Evolutionary conservation across 2,797 vertebrate genomes (phyloP).

Genomic region (Sternotherus odoratus): DNA sequence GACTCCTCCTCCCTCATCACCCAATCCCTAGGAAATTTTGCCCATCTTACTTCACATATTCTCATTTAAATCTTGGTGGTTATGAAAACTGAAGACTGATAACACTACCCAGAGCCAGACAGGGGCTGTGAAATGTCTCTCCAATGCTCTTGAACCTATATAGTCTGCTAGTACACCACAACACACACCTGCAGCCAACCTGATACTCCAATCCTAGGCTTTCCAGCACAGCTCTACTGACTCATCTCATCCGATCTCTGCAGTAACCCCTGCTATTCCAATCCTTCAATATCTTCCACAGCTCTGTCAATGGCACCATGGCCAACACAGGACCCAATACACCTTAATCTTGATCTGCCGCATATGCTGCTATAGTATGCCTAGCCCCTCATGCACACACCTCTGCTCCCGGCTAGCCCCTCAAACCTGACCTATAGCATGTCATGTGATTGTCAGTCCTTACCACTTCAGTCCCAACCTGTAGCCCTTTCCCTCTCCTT

Average conservation of each 20-base stretch:
- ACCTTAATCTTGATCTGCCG: background rate
- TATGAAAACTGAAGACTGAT: background rate
- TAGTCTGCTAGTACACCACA: background rate
- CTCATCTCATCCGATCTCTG: accelerated
- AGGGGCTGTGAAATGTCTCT: background rate
- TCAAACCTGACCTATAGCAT: accelerated
- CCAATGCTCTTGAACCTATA: background rate
- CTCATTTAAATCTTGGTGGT: background rate
- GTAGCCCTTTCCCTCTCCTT: accelerated
- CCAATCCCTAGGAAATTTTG: background rate
- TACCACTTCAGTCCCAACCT: accelerated
- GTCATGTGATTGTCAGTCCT: background rate
- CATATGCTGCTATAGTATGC: background rate
- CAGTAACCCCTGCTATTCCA: accelerated
- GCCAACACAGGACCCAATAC: background rate
- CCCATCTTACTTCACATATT: background rate
- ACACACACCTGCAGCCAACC: background rate
- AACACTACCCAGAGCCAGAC: background rate
- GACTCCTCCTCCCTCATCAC: accelerated
- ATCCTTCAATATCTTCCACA: background rate
- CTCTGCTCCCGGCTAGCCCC: no score
- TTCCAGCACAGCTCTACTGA: background rate
- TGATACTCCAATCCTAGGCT: background rate
- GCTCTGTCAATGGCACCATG: background rate
- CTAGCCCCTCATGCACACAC: background rate